A percentile compares a stretch with the other conserved stretches of the same genome.
Conservation (phyloP, 2,113 vertebrate genomes). For the Mus spicilegus region DNA sequence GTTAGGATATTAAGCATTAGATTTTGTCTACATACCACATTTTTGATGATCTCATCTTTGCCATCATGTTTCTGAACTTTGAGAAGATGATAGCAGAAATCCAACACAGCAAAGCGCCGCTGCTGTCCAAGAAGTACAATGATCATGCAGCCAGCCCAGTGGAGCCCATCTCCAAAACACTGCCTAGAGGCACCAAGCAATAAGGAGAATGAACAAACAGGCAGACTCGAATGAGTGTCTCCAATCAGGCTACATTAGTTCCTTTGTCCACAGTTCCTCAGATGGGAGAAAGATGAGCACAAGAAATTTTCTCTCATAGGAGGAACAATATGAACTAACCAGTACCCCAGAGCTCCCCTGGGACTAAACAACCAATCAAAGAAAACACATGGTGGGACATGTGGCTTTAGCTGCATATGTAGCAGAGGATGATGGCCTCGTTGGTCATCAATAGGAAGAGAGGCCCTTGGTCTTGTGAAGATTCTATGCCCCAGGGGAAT, state of each 20-base stretch:
- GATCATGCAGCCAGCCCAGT: constrained; percentile 95
- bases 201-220: background rate
- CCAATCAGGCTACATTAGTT: background rate
- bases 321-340: no score
- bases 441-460: no score
- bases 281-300: accelerated
- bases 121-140: constrained; percentile 93
- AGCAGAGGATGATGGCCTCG: no score
- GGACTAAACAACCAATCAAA: no score
- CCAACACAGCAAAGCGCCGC: constrained; percentile 92
- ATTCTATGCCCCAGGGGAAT: no score
- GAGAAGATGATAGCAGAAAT: constrained; percentile 94
- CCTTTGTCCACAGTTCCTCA: background rate
- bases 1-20: background rate
- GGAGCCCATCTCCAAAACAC: constrained; percentile 93
- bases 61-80: constrained; percentile 94
- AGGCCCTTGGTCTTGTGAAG: no score
- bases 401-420: no score
- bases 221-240: accelerated
- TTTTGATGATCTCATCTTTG: constrained; percentile 95
- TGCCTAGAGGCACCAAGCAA: constrained; percentile 83
- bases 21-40: constrained; percentile 89
- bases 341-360: no score
- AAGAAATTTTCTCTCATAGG: background rate
- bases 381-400: no score